A percentile compares a stretch with the other conserved stretches of the same genome.
phyloP scores from a whole-genome alignment of 2,797 vertebrate species.

The Macroramphosus scolopax region DNA sequence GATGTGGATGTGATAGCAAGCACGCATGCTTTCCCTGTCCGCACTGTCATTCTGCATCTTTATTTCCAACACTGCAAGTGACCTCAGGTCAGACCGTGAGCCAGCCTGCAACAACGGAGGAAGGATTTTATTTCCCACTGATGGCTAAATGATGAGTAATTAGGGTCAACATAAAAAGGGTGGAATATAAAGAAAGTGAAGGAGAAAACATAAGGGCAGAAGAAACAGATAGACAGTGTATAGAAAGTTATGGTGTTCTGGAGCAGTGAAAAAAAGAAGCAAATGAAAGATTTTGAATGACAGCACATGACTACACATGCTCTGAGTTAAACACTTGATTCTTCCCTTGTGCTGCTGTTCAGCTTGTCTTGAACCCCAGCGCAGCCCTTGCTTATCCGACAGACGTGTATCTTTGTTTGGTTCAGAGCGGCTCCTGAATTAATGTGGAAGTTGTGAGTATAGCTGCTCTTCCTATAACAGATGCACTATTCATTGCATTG shows the following conservation, averaged over 20 bases:
- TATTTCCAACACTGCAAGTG: slow-evolving; percentile 16
- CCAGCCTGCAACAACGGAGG: slow-evolving; percentile 2
- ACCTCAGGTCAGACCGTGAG: slow-evolving; percentile 28
- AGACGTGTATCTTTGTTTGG: too few species aligned
- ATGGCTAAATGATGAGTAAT: slow-evolving; percentile 6
- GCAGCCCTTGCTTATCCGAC: too few species aligned
- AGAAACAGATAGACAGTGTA: too few species aligned
- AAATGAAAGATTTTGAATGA: slow-evolving; percentile 1
- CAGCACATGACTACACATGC: neutral
- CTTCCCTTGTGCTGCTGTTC: too few species aligned
- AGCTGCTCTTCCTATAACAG: too few species aligned
- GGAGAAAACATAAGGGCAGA: too few species aligned
- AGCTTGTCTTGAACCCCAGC: too few species aligned
- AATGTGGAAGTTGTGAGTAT: too few species aligned
- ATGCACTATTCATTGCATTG: slow-evolving; percentile 1
- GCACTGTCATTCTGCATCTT: slow-evolving; percentile 16
- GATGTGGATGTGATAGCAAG: slow-evolving; percentile 3
- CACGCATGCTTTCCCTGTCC: slow-evolving; percentile 1
- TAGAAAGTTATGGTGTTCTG: too few species aligned
- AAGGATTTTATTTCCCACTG: slow-evolving; percentile 9
- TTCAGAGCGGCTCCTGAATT: too few species aligned
- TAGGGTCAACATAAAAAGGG: too few species aligned
- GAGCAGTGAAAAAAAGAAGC: neutral
- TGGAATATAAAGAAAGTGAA: too few species aligned
- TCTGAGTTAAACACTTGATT: neutral